These are phyloP conservation scores for Lophotis ruficrista DNA, from an alignment of 2,113 vertebrate species.

Conservation along the genomic window DNA sequence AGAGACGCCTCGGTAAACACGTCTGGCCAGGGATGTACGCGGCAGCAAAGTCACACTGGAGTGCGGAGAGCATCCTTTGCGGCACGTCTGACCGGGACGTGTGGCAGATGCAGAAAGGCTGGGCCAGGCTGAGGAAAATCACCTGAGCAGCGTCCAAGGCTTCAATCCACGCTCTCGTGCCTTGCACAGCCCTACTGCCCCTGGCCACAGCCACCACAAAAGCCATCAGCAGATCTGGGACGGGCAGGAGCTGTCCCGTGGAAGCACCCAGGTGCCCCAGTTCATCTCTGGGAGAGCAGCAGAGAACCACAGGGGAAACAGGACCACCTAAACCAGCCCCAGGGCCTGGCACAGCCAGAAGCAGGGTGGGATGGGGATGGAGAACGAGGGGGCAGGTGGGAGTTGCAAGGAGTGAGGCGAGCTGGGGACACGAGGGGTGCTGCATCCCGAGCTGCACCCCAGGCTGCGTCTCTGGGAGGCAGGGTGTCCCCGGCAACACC, in stretches of 20 bases:
- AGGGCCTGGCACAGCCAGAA: neutral
- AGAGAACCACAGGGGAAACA: neutral
- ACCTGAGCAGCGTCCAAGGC: neutral
- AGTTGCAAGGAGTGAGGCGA: neutral
- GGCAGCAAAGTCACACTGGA: neutral
- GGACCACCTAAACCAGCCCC: neutral
- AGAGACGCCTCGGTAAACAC: rapidly evolving
- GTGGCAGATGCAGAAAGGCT: neutral
- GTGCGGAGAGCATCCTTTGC: neutral
- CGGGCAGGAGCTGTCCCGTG: neutral
- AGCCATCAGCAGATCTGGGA: neutral
- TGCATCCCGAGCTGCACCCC: neutral
- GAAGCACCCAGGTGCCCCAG: neutral
- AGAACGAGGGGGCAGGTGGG: neutral
- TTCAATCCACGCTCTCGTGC: neutral
- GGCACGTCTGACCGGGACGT: rapidly evolving
- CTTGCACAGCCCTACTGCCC: neutral
- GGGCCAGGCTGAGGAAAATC: neutral
- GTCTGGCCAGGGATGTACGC: neutral
- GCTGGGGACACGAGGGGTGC: neutral
- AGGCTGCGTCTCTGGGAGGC: rapidly evolving
- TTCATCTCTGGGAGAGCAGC: neutral
- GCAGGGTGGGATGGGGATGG: too few species aligned
- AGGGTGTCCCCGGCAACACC: neutral
- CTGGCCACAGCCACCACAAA: neutral